Evolutionary conservation across 2,797 vertebrate genomes (phyloP), one percentile per base, ranked within the genome.

Genomic region (Phalanger gymnotis): DNA sequence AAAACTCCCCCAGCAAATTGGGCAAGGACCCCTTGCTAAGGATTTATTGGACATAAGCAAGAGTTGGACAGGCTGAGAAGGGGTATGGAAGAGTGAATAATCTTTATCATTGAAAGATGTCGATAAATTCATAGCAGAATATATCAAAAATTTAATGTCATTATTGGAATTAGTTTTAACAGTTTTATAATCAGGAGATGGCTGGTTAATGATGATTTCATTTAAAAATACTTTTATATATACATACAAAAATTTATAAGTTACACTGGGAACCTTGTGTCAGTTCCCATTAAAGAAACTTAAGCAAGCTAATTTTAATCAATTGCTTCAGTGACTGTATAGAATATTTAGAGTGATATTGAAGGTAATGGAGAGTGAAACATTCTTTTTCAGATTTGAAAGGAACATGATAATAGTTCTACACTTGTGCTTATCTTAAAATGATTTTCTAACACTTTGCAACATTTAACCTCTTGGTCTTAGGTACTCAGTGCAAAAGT

Each of bases 401-500:
- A 87, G 9, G 25, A 27, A 47, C 40, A 51, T 81, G 19, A 81
- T 87, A 90, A 6, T 47, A n/a, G 28, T 95, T 95, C 1, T 95
- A 34, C 92, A 94, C 25, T 90, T 81, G 94, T 0, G 51, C 58
- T 53, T 96, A 0, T 93, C 92, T 90, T 61, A 55, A 95, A 94
- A 87, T 95, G 2, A 73, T 10, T 52, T 55, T 95, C 9, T 94
- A 92, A 94, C 73, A 66, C 57, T 93, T 94, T 55, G 51, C 96
- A n/a, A 96, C 96, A 54, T 95, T 5, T n/a, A 25, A 61, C 61
- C 12, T 96, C 19, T 58, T 98, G 96, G 95, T 94, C 19, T 0
- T 96, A 99, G 99, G 99, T 99, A 92, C 99, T 99, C 97, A 99
- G 99, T 96, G 99, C 99, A 96, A 99, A 99, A 97, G 99, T 99